phyloP scores from a whole-genome alignment of 2,113 vertebrate species.

The Percopsis transmontana region DNA sequence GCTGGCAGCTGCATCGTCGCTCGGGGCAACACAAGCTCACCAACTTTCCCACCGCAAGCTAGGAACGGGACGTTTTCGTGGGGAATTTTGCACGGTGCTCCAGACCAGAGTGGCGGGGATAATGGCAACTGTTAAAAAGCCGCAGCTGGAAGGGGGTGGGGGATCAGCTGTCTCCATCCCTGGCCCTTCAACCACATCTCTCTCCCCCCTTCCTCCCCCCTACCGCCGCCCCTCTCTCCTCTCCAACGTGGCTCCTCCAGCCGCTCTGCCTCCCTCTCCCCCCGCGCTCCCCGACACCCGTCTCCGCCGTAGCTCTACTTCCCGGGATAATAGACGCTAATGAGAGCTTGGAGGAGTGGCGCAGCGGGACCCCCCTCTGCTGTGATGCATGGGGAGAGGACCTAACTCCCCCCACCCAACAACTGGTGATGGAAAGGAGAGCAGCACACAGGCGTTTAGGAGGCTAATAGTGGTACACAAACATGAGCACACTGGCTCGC shows the following conservation, averaged over 20 bases:
- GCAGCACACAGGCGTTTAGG: conserved; percentile 30
- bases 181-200: conserved; percentile 31
- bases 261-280: conserved; percentile 19
- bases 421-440: conserved; percentile 56
- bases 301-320: conserved; percentile 8
- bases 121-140: conserved; percentile 62
- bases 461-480: conserved; percentile 28
- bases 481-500: conserved; percentile 40
- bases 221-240: not conserved
- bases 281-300: not conserved
- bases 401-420: conserved; percentile 53
- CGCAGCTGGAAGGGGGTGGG: conserved; percentile 53
- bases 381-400: conserved; percentile 51
- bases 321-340: conserved; percentile 53
- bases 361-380: conserved; percentile 43
- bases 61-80: conserved; percentile 34
- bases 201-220: conserved; percentile 20
- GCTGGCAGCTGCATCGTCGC: conserved; percentile 58
- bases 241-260: conserved; percentile 10
- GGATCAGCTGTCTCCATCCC: conserved; percentile 45
- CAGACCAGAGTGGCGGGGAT: conserved; percentile 47
- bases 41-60: conserved; percentile 61
- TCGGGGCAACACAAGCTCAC: conserved; percentile 38
- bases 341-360: conserved; percentile 55
- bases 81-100: conserved; percentile 53